Conservation (phyloP, 2,113 vertebrate species). For the Alligator sinensis region DNA sequence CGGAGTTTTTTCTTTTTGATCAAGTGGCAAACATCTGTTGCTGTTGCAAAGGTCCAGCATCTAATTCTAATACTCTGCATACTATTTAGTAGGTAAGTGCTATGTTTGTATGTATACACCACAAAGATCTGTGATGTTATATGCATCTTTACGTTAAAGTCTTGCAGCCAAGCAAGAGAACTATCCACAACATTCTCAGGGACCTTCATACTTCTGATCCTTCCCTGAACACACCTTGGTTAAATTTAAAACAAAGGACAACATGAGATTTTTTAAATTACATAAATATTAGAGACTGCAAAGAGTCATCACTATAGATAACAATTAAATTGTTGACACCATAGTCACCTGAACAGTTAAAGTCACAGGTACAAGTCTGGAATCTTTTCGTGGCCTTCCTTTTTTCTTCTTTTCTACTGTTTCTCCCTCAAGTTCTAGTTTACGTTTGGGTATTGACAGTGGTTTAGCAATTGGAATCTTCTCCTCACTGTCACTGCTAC, state of each 20-base stretch:
- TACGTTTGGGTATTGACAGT: conserved; percentile 87
- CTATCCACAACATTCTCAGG: not conserved
- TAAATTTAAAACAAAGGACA: not conserved
- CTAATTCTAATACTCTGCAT: not conserved
- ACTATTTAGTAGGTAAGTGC: not conserved
- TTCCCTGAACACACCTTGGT: not conserved
- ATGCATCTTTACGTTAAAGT: not conserved
- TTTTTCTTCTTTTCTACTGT: conserved; percentile 97
- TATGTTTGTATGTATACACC: not conserved
- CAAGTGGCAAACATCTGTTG: not conserved
- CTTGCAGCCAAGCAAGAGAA: not conserved
- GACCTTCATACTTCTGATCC: not conserved
- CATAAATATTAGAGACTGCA: not conserved
- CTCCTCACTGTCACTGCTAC: conserved; percentile 97
- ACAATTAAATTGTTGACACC: too few species aligned
- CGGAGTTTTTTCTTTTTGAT: not conserved
- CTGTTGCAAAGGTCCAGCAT: not conserved
- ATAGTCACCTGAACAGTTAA: conserved; percentile 87
- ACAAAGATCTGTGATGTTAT: not conserved
- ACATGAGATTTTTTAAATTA: not conserved
- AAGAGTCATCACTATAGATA: not conserved
- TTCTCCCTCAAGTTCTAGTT: conserved; percentile 88
- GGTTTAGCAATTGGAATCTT: conserved; percentile 88
- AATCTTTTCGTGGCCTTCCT: conserved; percentile 93
- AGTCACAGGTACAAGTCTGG: conserved; percentile 85